Evolutionary conservation across 1,140 invertebrate species (phyloP), one percentile per base, ranked within the genome.

Genomic region (Leptinotarsa defecta): DNA sequence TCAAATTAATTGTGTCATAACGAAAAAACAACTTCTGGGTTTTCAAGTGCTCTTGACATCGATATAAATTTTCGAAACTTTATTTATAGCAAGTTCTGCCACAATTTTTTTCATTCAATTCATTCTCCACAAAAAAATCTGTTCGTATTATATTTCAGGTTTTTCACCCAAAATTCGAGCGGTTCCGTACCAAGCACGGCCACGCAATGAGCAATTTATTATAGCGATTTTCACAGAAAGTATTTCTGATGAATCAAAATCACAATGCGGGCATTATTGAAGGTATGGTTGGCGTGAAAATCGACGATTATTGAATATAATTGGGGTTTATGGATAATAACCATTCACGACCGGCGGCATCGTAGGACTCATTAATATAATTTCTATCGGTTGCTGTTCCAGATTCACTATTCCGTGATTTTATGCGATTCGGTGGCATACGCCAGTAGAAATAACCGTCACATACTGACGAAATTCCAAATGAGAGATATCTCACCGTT

Each of bases 221-320:
- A 74, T 22, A 48, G 19, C 13, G 48, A 74, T 74, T 68, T 74
- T 68, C 49, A 67, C 65, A 61, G 68, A 74, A 68, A 67, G 65
- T 68, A 68, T 74, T 69, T 74, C 57, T 68, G 65, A 74, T 74
- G 48, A 74, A 74, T 74, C 34, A 34, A 22, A 68, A 68, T 57
- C 49, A 61, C 48, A 48, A 68, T 68, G 68, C 48, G 65, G 24
- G 49, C 49, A 22, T 67, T 68, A 68, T 68, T 49, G 67, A n/a
- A 19, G 43, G 73, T 57, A 68, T 48, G 49, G 64, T 13, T 48
- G 34, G 73, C 67, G 73, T 74, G 64, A 74, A 74, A 74, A 74
- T 74, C 73, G 61, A 74, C 73, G 65, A 74, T 74, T 74, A 74
- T 43, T 57, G 22, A n/a, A 34, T 57, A 48, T 71, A 71, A 71